These are phyloP conservation scores for Brenthis ino DNA, from an alignment of 2,888 invertebrate genomes.

Conservation along the genomic window DNA sequence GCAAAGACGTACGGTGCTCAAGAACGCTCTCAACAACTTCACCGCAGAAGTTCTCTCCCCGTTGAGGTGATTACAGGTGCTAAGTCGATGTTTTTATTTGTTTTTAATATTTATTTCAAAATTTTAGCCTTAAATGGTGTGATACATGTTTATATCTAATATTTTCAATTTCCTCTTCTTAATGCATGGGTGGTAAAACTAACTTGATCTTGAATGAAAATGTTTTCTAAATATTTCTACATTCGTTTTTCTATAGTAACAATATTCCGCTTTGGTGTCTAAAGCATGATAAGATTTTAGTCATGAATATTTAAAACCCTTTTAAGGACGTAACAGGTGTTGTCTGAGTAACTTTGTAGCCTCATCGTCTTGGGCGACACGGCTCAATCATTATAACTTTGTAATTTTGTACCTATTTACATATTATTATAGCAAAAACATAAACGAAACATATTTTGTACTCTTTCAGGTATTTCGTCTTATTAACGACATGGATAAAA, in stretches of 20 bases:
- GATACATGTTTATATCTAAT: constrained; percentile 19
- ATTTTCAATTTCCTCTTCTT: neutral
- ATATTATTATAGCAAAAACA: no score
- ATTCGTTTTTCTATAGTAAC: neutral
- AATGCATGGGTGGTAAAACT: neutral
- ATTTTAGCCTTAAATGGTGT: constrained; percentile 33
- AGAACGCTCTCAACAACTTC: constrained; percentile 48
- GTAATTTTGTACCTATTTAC: neutral
- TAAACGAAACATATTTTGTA: no score
- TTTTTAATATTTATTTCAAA: constrained; percentile 41
- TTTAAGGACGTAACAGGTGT: neutral
- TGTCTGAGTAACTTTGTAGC: neutral
- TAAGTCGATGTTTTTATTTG: constrained; percentile 51
- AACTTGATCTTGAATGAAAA: no score
- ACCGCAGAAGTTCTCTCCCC: constrained; percentile 69
- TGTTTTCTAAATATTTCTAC: no score
- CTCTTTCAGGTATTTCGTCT: constrained; percentile 56
- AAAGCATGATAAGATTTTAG: constrained; percentile 2
- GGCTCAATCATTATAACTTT: neutral
- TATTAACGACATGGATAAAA: constrained; percentile 46
- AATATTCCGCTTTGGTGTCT: neutral
- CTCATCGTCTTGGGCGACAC: neutral
- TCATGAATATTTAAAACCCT: neutral
- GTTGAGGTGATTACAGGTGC: constrained; percentile 75
- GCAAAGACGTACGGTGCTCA: constrained; percentile 51